phyloP scores from a whole-genome alignment of 2,888 invertebrate genomes.

The Steromphala cineraria region DNA sequence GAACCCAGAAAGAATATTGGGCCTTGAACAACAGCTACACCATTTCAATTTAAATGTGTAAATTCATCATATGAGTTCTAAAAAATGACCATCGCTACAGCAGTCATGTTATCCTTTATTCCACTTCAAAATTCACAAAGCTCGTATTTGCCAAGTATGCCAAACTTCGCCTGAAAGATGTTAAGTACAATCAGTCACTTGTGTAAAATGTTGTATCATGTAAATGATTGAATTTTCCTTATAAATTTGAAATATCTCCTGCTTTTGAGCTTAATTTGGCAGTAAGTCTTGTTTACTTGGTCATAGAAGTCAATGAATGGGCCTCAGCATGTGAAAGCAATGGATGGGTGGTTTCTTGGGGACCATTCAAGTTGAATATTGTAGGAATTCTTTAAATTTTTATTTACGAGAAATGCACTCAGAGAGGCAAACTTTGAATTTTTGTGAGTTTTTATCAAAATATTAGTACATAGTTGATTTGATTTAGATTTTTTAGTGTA shows the following conservation, averaged over 20 bases:
- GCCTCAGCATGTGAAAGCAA: not conserved
- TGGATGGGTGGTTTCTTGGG: not conserved
- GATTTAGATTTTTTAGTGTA: too few relatives aligned
- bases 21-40: too few relatives aligned
- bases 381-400: too few relatives aligned
- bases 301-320: not conserved
- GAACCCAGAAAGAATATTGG: too few relatives aligned
- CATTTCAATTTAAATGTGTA: too few relatives aligned
- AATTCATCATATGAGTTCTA: too few relatives aligned
- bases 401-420: too few relatives aligned
- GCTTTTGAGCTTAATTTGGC: not conserved
- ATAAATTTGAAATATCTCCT: not conserved
- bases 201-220: not conserved
- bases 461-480: too few relatives aligned
- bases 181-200: not conserved
- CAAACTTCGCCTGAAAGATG: not conserved
- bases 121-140: not conserved
- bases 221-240: not conserved
- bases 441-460: too few relatives aligned
- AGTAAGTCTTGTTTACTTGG: not conserved
- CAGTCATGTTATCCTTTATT: not conserved
- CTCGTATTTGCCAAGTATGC: not conserved
- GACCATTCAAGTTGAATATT: too few relatives aligned
- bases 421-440: too few relatives aligned
- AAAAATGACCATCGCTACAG: too few relatives aligned